Base-by-base conservation (phyloP, 1,140 invertebrate genomes). In the Macrobrachium nipponense region DNA sequence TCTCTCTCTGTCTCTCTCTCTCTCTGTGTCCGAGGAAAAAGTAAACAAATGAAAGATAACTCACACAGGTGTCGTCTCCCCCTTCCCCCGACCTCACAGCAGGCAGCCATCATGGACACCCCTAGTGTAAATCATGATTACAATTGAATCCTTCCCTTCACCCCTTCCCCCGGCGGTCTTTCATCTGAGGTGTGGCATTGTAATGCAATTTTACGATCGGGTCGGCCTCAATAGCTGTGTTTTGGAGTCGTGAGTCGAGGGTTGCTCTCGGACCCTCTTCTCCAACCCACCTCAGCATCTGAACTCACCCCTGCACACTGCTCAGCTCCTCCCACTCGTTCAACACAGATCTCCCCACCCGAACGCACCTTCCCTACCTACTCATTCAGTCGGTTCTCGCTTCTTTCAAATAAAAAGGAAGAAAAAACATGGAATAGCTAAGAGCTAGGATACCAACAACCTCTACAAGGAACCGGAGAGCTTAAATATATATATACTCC, bases 181-280 rank as follows among this genome's bases (percentile, higher is more conserved):
- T 80, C 61, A 80, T 62, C 59, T 80, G 78, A 80, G 78, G 78
- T 61, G 78, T 44, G 61, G 78, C 78, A 80, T 80, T 80, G 78
- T 80, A 61, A 59, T 80, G 78, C 64, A 64, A n/a, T 80, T 80
- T 80, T 80, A 80, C 78, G 78, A 80, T 80, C 78, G 61, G 64
- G 59, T 80, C 78, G 61, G 20, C 23, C 44, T 36, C 43, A 64
- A 20, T 62, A 62, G 78, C 64, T 80, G 78, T 80, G 78, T 80
- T 64, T 80, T 44, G 61, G 11, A n/a, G 17, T 61, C 60, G 64
- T 80, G 60, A 64, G 78, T 44, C 78, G 43, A 27, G 60, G 51
- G 73, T 58, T 58, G 43, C 73, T 27, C 73, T 27, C 64, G n/a
- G 20, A 27, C 68, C 68, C 20, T 14, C 36, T 36, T 70, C 17